A percentile compares a stretch with the other conserved stretches of the same genome.
These are phyloP conservation scores for Gavia stellata DNA, from an alignment of 2,113 vertebrate species.

Conservation along the genomic window DNA sequence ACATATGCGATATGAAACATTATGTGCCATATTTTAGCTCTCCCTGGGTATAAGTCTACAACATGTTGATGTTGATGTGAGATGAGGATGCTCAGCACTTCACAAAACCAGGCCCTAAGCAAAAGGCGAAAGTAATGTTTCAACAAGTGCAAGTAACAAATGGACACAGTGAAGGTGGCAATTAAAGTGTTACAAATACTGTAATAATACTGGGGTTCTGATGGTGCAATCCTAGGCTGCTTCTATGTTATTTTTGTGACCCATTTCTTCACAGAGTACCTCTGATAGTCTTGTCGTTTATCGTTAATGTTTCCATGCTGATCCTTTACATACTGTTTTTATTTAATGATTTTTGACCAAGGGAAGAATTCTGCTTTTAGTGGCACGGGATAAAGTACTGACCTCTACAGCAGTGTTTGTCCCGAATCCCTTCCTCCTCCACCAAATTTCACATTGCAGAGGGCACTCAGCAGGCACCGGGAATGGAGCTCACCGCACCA, in stretches of 20 bases:
- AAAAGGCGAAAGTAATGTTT: background rate
- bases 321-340: background rate
- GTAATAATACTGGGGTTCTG: too few relatives aligned
- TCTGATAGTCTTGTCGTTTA: background rate
- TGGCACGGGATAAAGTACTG: background rate
- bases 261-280: background rate
- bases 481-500: background rate
- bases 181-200: background rate
- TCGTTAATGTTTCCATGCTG: background rate
- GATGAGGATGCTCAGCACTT: background rate
- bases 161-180: background rate
- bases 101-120: background rate
- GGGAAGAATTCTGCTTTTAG: background rate
- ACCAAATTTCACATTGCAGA: background rate
- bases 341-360: background rate
- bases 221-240: background rate
- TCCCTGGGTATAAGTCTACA: background rate
- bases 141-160: background rate
- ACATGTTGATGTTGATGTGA: background rate
- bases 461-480: rapidly evolving
- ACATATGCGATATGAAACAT: rapidly evolving
- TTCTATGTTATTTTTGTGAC: background rate
- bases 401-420: background rate
- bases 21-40: background rate
- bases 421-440: background rate